Percentiles rank a stretch among this genome's conserved stretches.
phyloP scores from a whole-genome alignment of 2,888 invertebrate genomes.

The Athripsodes cinereus region DNA sequence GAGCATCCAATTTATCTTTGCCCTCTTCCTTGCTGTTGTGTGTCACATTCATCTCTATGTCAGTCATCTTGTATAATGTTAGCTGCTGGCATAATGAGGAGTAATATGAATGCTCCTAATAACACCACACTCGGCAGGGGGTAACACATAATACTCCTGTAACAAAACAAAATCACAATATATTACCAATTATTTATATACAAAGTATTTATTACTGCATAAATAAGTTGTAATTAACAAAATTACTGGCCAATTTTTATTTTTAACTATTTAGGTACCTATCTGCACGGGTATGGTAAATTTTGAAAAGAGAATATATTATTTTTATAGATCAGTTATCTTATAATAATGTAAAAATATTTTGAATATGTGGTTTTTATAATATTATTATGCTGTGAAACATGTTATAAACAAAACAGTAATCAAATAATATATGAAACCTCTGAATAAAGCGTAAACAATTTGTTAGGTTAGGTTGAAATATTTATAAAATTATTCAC shows the following conservation, averaged over 20 bases:
- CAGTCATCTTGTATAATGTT: constrained; percentile 12
- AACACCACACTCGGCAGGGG: constrained; percentile 8
- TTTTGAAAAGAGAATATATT: no score
- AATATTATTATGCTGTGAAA: no score
- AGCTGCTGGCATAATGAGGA: not conserved
- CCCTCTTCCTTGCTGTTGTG: not conserved
- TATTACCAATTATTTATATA: not conserved
- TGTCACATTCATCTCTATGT: constrained; percentile 15
- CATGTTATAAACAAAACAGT: constrained; percentile 3
- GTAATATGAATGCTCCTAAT: not conserved
- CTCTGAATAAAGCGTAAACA: no score
- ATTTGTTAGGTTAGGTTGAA: no score
- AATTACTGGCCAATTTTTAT: not conserved
- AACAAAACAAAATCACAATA: constrained; percentile 1
- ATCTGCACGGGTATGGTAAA: no score
- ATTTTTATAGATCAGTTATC: no score
- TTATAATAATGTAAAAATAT: no score
- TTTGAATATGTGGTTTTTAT: no score
- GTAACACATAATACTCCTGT: constrained; percentile 7
- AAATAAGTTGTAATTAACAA: not conserved
- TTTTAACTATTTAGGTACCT: no score
- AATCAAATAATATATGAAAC: no score
- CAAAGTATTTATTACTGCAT: no score
- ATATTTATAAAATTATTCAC: no score
- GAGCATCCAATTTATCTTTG: not conserved